Evolutionary conservation across 2,113 vertebrate species (phyloP).

Genomic region (Condylura cristata): DNA sequence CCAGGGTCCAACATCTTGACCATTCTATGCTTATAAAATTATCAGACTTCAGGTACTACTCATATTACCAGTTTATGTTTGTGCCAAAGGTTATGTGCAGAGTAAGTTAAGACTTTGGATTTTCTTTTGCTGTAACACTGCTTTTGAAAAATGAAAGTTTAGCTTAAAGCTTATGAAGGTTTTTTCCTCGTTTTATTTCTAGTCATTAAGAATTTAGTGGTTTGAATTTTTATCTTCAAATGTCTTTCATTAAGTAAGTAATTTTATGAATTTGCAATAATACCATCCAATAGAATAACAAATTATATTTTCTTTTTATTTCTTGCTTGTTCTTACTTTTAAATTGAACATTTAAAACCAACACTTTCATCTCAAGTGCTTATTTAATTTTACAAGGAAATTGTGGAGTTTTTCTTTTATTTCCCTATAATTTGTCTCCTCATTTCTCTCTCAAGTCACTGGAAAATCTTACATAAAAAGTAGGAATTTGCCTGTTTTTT

Average conservation of each 20-base stretch:
- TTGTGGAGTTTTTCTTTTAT: background rate
- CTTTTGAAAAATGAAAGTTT: background rate
- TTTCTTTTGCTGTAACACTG: background rate
- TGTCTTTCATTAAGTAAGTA: slow-evolving; percentile 4
- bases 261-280: slow-evolving; percentile 27
- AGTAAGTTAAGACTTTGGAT: background rate
- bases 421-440: background rate
- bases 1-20: background rate
- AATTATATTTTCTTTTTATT: background rate
- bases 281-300: background rate
- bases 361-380: background rate
- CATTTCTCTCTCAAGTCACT: background rate
- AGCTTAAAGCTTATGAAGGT: background rate
- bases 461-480: background rate
- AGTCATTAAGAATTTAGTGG: background rate
- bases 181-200: background rate
- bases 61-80: background rate
- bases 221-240: slow-evolving; percentile 34
- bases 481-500: background rate
- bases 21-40: background rate
- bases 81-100: background rate
- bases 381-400: background rate
- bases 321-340: slow-evolving; percentile 1
- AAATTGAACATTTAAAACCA: background rate
- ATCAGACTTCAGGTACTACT: background rate